phyloP scores from a whole-genome alignment of 2,797 vertebrate species.

The Sebastes jordani region DNA sequence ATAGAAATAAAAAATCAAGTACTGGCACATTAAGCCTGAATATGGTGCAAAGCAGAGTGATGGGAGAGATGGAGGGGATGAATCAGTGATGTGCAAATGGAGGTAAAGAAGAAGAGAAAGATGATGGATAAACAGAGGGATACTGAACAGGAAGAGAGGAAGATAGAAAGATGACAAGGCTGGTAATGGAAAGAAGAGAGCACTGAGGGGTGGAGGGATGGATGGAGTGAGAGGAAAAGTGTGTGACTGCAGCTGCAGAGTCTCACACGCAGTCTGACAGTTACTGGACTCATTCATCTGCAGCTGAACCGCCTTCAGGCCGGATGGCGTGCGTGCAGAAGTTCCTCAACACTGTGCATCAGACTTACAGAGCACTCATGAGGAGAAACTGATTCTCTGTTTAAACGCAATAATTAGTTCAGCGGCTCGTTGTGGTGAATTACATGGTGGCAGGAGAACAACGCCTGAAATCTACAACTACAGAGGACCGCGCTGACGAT shows the following conservation, averaged over 20 bases:
- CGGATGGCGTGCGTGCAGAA: neutral
- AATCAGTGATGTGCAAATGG: neutral
- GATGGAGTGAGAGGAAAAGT: neutral
- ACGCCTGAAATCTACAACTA: no score
- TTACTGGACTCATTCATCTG: slow-evolving; percentile 32
- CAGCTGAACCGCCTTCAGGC: slow-evolving; percentile 34
- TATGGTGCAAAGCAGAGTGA: neutral
- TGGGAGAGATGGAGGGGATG: neutral
- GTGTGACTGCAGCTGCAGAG: slow-evolving; percentile 35
- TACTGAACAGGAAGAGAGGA: neutral
- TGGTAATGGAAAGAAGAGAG: neutral
- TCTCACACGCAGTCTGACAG: neutral
- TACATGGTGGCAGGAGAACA: neutral
- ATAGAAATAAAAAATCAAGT: no score
- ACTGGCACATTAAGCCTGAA: neutral
- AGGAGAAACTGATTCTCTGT: neutral
- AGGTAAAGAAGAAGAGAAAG: neutral
- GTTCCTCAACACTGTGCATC: neutral
- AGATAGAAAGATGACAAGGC: neutral
- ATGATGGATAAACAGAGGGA: neutral
- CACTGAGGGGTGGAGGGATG: neutral
- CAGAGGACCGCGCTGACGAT: no score
- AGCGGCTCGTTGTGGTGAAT: neutral
- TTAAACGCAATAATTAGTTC: neutral
- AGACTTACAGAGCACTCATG: neutral